Conservation (phyloP, 2,888 invertebrate species). For the Pegoplata infirma region DNA sequence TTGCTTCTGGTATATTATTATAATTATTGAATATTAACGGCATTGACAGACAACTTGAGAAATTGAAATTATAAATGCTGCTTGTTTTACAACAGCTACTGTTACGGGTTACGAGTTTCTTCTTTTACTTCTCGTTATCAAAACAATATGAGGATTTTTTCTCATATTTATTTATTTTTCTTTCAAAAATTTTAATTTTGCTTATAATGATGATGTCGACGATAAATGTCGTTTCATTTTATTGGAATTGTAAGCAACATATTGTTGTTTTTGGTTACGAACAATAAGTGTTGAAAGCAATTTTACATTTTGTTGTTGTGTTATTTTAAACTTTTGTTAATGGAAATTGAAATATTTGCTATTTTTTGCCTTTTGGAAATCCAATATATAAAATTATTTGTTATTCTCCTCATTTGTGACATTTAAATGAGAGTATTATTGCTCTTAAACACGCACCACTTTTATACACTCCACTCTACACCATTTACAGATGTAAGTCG, state of each 20-base stretch:
- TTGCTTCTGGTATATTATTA: too few relatives aligned
- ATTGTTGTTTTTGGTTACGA: background rate
- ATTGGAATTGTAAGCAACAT: slow-evolving; percentile 10
- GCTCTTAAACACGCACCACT: slow-evolving; percentile 43
- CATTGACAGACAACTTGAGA: slow-evolving; percentile 31
- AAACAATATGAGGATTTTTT: slow-evolving; percentile 2
- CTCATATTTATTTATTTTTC: slow-evolving; percentile 16
- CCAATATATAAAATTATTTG: slow-evolving; percentile 24
- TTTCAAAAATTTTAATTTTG: slow-evolving; percentile 10
- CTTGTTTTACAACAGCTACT: slow-evolving; percentile 43
- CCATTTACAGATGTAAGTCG: too few relatives aligned
- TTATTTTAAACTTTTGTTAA: background rate
- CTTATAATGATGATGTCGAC: slow-evolving; percentile 36
- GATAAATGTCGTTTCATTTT: slow-evolving; percentile 33
- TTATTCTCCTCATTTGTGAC: slow-evolving; percentile 23
- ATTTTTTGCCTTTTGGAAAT: slow-evolving; percentile 5
- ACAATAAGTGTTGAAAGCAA: slow-evolving; percentile 51
- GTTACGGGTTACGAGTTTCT: slow-evolving; percentile 9
- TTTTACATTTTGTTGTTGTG: slow-evolving; percentile 24
- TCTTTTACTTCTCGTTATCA: too few relatives aligned
- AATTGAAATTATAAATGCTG: background rate
- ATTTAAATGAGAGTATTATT: slow-evolving; percentile 20
- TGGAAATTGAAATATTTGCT: slow-evolving; percentile 10
- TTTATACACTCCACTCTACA: too few relatives aligned
- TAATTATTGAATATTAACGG: background rate